These are phyloP conservation scores for Rhopilema esculentum DNA, from an alignment of 30 jellyfish, hydroid and myxozoan species.

Conservation along the genomic window DNA sequence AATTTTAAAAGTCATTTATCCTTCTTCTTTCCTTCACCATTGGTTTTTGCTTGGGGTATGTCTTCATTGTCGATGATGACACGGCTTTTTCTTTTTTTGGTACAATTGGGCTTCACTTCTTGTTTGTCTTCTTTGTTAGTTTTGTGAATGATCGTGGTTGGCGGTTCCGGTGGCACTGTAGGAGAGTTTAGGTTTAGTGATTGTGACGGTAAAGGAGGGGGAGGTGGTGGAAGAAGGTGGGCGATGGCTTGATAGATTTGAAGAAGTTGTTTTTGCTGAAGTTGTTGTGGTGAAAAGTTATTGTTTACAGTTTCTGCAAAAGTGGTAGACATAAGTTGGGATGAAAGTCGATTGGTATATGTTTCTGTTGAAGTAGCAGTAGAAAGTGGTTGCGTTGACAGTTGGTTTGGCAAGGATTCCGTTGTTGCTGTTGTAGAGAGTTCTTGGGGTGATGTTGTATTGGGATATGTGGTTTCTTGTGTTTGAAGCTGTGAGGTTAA, in stretches of 20 bases:
- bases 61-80: not conserved
- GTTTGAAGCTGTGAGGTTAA: not conserved
- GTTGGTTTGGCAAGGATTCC: not conserved
- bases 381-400: no score
- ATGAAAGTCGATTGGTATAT: no score
- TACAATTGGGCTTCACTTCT: not conserved
- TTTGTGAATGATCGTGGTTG: not conserved
- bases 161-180: not conserved
- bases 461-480: not conserved
- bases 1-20: not conserved
- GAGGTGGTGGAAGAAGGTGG: not conserved
- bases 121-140: not conserved
- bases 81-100: not conserved
- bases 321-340: not conserved
- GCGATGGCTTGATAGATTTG: not conserved
- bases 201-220: not conserved
- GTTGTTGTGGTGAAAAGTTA: no score
- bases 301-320: no score
- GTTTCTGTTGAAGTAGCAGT: no score
- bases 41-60: not conserved
- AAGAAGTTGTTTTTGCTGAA: not conserved
- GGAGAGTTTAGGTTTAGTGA: not conserved
- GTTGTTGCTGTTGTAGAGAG: not conserved
- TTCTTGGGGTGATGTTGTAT: not conserved
- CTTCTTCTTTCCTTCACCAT: not conserved